Evolutionary conservation across 1,140 invertebrate species (phyloP), one percentile per base, ranked within the genome.

Genomic region (Uloborus diversus): DNA sequence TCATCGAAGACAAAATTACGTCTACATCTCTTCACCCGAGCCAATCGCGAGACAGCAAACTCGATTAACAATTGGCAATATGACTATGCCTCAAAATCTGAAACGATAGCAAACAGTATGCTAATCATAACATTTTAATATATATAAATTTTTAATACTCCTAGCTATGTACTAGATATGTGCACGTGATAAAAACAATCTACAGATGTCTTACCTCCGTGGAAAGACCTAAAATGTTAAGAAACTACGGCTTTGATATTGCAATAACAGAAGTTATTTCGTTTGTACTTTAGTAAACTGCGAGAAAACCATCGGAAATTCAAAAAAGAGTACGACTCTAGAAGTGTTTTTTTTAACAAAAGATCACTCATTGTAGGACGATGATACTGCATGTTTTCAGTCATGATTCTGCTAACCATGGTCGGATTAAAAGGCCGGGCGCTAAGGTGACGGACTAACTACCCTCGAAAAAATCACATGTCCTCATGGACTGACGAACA

Each of bases 61-160:
- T 30, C 47, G 53, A 53, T 68, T 79, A 79, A 68, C 65, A 68
- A 68, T 61, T 79, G 64, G 65, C 64, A 68, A 79, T 53, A 69
- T 79, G 64, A 68, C 76, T 79, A 68, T 79, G 64, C 53, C 66
- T 78, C 73, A 78, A 56, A 62, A 78, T 47, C 28, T 66, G 53
- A 79, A 76, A 79, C 76, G 62, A 79, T 79, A 68, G 76, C 76
- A 79, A 79, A 78, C 28, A 65, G 53, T 61, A 79, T 79, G 64
- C 65, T 79, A 79, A 69, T 68, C 33, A 69, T 69, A 79, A 79
- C 76, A 79, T 57, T 79, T 59, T 79, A 79, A 25, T 78, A 78
- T 79, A 79, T 79, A 79, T 79, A 79, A 79, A 68, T 65, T 79
- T n/a, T 79, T 79, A 79, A 78, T 78, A 78, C 62, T 69, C 61